These are phyloP conservation scores for Zalophus californianus DNA, from an alignment of 2,797 vertebrate species.

Conservation along the genomic window DNA sequence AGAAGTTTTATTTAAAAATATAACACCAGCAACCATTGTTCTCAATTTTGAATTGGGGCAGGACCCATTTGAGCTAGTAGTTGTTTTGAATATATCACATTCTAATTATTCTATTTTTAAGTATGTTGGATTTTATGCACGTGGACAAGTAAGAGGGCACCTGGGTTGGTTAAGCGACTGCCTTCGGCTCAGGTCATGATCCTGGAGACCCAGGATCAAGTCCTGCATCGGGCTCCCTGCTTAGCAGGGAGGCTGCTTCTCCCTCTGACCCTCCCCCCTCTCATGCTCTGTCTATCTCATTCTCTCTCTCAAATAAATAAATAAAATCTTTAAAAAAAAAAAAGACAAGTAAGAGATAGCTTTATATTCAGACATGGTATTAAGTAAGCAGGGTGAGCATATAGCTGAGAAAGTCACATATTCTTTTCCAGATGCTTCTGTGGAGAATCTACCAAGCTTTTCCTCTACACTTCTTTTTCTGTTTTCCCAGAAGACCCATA, in stretches of 20 bases:
- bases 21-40: not conserved
- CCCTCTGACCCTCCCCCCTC: too few species aligned
- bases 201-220: too few species aligned
- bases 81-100: not conserved
- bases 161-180: too few species aligned
- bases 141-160: not conserved
- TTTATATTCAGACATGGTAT: not conserved
- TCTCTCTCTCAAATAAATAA: too few species aligned
- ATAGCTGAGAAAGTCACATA: not conserved
- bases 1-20: constrained; percentile 13
- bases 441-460: not conserved
- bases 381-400: not conserved
- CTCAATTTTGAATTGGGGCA: not conserved
- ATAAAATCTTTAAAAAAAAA: too few species aligned
- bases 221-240: too few species aligned
- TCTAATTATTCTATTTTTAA: constrained; percentile 10
- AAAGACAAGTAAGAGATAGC: not conserved
- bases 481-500: not conserved
- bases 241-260: too few species aligned
- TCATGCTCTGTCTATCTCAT: too few species aligned
- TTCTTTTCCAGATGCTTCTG: not conserved
- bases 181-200: too few species aligned
- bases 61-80: not conserved
- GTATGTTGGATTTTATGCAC: not conserved
- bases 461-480: not conserved